phyloP scores from a whole-genome alignment of 2,888 invertebrate species.

The Patella depressa region DNA sequence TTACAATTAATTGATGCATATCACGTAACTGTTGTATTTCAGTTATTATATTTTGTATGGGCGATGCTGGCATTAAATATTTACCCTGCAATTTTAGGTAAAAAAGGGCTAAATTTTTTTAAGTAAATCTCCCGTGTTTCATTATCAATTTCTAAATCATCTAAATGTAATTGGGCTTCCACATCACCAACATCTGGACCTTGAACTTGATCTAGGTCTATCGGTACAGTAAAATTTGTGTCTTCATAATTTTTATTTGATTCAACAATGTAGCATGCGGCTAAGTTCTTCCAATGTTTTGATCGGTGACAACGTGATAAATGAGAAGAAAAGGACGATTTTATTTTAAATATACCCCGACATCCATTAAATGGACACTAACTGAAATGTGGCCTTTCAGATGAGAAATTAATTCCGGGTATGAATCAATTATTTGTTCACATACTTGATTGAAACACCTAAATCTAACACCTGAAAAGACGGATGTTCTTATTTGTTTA shows the following conservation, averaged over 20 bases:
- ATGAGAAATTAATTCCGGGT: neutral
- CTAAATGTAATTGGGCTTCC: neutral
- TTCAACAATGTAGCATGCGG: neutral
- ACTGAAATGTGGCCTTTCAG: neutral
- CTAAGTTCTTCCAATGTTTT: neutral
- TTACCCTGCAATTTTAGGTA: constrained; percentile 12
- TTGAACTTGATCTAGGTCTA: too few species aligned
- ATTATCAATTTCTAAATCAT: neutral
- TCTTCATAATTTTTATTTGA: neutral
- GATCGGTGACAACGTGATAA: neutral
- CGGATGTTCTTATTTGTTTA: neutral
- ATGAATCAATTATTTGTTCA: neutral
- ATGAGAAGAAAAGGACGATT: neutral
- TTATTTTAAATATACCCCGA: neutral
- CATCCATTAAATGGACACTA: neutral
- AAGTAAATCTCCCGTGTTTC: neutral
- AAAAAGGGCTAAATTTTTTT: neutral
- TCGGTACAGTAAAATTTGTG: neutral
- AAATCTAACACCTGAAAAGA: neutral
- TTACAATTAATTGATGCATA: constrained; percentile 1
- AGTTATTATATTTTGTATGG: constrained; percentile 4
- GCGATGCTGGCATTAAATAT: constrained; percentile 16
- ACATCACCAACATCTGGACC: neutral
- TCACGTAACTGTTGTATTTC: constrained; percentile 10
- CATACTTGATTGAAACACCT: neutral